phyloP scores from a whole-genome alignment of 2,113 vertebrate species.

The Hippocampus barbouri region DNA sequence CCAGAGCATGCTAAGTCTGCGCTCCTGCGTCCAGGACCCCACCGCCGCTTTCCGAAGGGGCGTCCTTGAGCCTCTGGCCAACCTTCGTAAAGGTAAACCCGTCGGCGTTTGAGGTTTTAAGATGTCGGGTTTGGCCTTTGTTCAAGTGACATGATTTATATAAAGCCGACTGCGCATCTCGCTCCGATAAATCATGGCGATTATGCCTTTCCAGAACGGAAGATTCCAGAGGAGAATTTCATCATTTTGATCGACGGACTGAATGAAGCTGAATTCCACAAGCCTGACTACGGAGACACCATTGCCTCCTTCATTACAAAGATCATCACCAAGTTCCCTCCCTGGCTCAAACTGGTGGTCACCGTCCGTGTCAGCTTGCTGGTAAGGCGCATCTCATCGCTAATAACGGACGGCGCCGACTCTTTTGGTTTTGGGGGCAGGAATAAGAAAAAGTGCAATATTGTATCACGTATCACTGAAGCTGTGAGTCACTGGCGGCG shows the following conservation, averaged over 20 bases:
- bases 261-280: constrained; percentile 98
- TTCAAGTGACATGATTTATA: constrained; percentile 3
- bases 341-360: constrained; percentile 93
- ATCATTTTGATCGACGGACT: constrained; percentile 94
- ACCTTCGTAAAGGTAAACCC: constrained; percentile 82
- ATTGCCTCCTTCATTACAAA: constrained; percentile 91
- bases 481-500: not conserved
- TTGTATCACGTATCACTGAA: not conserved
- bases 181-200: constrained; percentile 13
- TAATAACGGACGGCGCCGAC: not conserved
- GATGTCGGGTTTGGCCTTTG: not conserved
- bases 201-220: constrained; percentile 77
- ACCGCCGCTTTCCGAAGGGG: constrained; percentile 86
- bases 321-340: constrained; percentile 86
- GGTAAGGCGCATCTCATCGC: constrained; percentile 69
- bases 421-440: not conserved
- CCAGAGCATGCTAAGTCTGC: constrained; percentile 92
- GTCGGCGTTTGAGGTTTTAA: not conserved
- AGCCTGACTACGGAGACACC: constrained; percentile 97
- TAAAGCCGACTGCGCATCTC: not conserved
- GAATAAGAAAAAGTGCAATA: not conserved
- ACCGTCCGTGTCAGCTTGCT: constrained; percentile 88
- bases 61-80: constrained; percentile 85
- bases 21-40: constrained; percentile 95
- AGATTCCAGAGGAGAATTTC: constrained; percentile 91